These are phyloP conservation scores for Nephila pilipes DNA, from an alignment of 1,140 invertebrate genomes.

Conservation along the genomic window DNA sequence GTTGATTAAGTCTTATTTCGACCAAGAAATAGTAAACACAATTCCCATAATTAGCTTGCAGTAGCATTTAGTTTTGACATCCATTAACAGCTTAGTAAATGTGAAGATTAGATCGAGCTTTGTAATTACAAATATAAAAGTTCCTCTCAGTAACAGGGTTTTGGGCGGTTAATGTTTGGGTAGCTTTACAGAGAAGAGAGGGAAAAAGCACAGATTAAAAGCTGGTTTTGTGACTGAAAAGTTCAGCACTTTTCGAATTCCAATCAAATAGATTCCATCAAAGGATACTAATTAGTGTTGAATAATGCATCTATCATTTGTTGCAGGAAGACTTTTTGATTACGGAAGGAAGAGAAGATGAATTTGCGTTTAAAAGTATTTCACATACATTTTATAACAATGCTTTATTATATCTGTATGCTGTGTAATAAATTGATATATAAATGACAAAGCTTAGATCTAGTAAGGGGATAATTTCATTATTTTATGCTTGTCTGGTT, in stretches of 20 bases:
- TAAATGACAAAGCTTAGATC: too few species aligned
- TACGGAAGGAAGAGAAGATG: not conserved
- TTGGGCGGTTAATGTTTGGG: not conserved
- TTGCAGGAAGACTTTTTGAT: not conserved
- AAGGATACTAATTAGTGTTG: not conserved
- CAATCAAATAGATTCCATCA: slow-evolving; percentile 1
- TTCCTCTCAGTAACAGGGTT: not conserved
- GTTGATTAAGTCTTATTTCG: slow-evolving; percentile 36
- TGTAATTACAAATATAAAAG: slow-evolving; percentile 13
- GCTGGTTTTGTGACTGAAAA: not conserved
- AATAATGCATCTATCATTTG: slow-evolving; percentile 1
- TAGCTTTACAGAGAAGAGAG: not conserved
- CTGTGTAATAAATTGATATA: too few species aligned
- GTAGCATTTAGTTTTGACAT: slow-evolving; percentile 6
- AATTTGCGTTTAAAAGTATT: not conserved
- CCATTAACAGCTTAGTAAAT: slow-evolving; percentile 20
- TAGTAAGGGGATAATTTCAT: too few species aligned
- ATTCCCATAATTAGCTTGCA: slow-evolving; percentile 22
- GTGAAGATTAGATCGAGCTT: not conserved
- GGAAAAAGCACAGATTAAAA: not conserved
- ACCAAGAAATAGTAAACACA: slow-evolving; percentile 10
- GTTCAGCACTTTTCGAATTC: not conserved
- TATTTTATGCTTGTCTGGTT: too few species aligned
- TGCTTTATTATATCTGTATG: too few species aligned
- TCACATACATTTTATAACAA: too few species aligned